Conservation (phyloP, 2,113 vertebrate species). For the human (Homo sapiens) region DNA sequence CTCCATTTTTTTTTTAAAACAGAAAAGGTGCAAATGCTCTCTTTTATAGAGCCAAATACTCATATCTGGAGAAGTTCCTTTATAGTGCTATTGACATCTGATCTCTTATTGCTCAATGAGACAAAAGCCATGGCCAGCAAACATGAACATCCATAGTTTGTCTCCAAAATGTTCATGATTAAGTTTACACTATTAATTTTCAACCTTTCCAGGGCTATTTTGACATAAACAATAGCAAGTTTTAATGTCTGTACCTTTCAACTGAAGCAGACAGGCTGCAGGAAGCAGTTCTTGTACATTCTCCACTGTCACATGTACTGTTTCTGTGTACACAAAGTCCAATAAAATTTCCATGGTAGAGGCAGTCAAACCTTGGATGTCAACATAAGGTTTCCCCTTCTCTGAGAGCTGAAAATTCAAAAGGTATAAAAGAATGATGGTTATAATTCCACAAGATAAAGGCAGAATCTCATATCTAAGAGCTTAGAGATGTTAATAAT, state of each 20-base stretch:
- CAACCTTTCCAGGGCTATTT: not conserved
- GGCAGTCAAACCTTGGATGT: conserved; percentile 97
- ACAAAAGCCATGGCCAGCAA: not conserved
- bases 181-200: not conserved
- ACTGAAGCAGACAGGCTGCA: conserved; percentile 96
- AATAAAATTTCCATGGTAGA: conserved; percentile 99
- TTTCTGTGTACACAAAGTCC: conserved; percentile 99
- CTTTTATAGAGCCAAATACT: not conserved
- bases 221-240: not conserved
- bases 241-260: conserved; percentile 91
- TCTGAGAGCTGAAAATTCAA: conserved; percentile 91
- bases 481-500: not conserved
- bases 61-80: not conserved
- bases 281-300: conserved; percentile 98
- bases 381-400: conserved; percentile 98
- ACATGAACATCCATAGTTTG: too few species aligned
- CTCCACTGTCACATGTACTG: conserved; percentile 96
- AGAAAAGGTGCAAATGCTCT: not conserved
- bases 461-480: not conserved
- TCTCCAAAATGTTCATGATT: not conserved
- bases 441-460: conserved; percentile 48
- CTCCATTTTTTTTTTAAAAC: not conserved
- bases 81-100: not conserved
- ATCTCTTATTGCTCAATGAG: not conserved
- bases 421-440: not conserved